Evolutionary conservation across 2,797 vertebrate species (phyloP), one percentile per base, ranked within the genome.

Genomic region (Notolepis coatsorum): DNA sequence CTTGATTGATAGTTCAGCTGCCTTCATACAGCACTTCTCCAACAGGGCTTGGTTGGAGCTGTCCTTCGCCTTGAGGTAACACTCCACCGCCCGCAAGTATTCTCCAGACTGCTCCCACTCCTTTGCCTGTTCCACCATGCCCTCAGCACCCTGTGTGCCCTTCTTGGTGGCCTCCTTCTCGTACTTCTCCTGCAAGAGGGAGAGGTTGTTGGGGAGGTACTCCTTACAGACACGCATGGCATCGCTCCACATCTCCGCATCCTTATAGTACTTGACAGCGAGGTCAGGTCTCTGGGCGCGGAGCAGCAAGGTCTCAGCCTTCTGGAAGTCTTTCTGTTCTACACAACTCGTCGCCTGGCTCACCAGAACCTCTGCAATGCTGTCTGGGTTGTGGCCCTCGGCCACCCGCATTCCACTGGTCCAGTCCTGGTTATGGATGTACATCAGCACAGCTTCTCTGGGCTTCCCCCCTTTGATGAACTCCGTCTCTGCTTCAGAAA

Each of bases 1-100:
- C 73, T 98, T 99, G 73, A 97, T 93, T 38, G 98, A 91, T 71
- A 99, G 61, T 45, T 99, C 97, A 5, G 95, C 96, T 7, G 98
- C 97, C 97, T 98, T 99, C 91, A 96, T 92, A 93, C 95, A 95
- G 89, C 95, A 97, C 61, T 96, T 97, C 85, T 97, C 95, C 89
- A 90, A 67, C 72, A 96, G 82, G 7, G 71, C 55, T 0, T 30
- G 5, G 77, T 93, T 94, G 68, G 90, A 84, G 12, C 93, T 80
- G 27, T 97, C 96, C 50, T 73, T 95, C 77, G 98, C 93, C 81
- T 95, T 97, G 73, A 99, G 93, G 86, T 99, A 99, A 81, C 94
- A 97, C 75, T 98, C 97, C 31, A 99, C 96, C 0, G 97, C 96
- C 17, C 92, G 91, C 57, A 91, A 62, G 0, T 96, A 88, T 39